phyloP scores from a whole-genome alignment of 2,797 vertebrate genomes.

The Bradypodion pumilum region DNA sequence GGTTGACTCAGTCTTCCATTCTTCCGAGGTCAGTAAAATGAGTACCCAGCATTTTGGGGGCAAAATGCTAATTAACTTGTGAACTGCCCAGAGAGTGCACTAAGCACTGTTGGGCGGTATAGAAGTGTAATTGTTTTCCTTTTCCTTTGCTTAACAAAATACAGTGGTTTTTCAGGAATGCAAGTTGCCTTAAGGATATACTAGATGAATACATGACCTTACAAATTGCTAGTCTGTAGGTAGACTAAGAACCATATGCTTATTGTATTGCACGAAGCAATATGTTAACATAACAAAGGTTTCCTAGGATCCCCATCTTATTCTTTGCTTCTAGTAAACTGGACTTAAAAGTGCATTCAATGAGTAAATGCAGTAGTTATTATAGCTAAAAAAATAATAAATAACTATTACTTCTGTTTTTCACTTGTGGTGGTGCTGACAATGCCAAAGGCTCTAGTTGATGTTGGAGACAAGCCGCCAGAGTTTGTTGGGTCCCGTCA shows the following conservation, averaged over 20 bases:
- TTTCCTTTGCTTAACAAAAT: background rate
- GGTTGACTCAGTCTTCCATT: no score
- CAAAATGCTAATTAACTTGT: no score
- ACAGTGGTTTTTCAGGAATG: background rate
- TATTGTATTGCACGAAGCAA: background rate
- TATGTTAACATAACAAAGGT: background rate
- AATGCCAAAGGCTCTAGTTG: conserved; percentile 86
- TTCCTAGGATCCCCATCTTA: background rate
- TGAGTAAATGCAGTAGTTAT: background rate
- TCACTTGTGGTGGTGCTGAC: background rate
- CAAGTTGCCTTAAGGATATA: no score
- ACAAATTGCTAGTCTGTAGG: no score
- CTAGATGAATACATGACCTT: no score
- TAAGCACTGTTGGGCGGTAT: no score
- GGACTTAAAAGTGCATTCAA: background rate
- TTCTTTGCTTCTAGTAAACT: background rate
- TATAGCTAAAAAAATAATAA: background rate
- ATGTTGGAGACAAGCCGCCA: conserved; percentile 89
- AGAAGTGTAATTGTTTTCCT: no score
- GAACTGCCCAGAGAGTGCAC: no score
- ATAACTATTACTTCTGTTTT: background rate
- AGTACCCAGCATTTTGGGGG: no score
- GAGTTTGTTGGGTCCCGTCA: conserved; percentile 90
- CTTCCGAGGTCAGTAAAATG: no score
- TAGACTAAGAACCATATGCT: no score